Evolutionary conservation across 37 sponge, comb jelly and placozoan species (phyloP), one percentile per base, ranked within the genome.

Genomic region (Trichoplax adhaerens): DNA sequence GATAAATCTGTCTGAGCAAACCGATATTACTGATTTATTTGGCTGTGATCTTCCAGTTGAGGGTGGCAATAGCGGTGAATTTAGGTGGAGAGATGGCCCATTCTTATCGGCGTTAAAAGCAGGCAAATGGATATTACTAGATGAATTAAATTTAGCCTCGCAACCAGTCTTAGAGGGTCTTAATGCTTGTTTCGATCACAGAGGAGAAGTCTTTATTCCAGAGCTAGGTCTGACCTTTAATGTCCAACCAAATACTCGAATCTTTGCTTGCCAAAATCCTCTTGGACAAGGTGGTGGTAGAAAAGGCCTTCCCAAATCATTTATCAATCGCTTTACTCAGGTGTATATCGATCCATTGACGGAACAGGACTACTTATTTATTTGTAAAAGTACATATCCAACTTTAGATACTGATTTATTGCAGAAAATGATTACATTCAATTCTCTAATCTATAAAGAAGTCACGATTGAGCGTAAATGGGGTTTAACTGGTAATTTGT

Each of bases 211-310:
- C 4, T 97, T 71, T 70, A 78, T 97, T 68, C 90, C 99, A 29
- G 99, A 93, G 48, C 77, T 97, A 0, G 79, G 73, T 51, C 80
- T 72, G 77, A 74, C 83, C 4, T 97, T 97, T 69, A 55, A 60
- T 48, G 90, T 97, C 1, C 69, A 74, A 54, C 57, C 47, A 50
- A 60, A 74, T 52, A 93, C 87, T 1, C 65, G 87, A 53, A 76
- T 97, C n/a, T 89, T 97, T 82, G 99, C 99, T 8, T 92, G 94
- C 70, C 94, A 93, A 77, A 97, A 97, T 66, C 99, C 99, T 50
- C 69, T 84, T 50, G 65, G 78, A 0, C 93, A 97, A 74, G 99
- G 99, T 48, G 94, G 99, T 52, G 91, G 91, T 0, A 78, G 99
- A 59, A 97, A 97, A 65, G 89, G 89, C 2, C 87, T 97, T 0